Percentiles rank a stretch among this genome's conserved stretches.
Evolutionary conservation across 2,113 vertebrate genomes (phyloP).

Genomic region (Pavo muticus): DNA sequence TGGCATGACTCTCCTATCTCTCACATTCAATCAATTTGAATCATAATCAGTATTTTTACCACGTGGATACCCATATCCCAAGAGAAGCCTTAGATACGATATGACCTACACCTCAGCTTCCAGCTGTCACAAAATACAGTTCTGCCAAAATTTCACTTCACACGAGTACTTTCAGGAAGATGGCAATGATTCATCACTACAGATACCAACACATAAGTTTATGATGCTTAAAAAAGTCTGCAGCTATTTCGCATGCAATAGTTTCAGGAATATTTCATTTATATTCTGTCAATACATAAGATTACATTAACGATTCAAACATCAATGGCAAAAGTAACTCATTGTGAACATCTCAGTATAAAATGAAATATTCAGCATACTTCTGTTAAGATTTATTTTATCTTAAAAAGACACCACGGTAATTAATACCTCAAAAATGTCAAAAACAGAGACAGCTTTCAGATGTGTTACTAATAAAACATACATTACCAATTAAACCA

Average conservation of each 20-base stretch:
- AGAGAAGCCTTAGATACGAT: background rate
- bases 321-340: background rate
- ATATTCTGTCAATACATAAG: background rate
- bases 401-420: background rate
- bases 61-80: background rate
- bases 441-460: constrained; percentile 12
- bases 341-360: background rate
- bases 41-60: background rate
- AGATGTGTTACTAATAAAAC: background rate
- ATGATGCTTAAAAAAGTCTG: background rate
- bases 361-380: background rate
- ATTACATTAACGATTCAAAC: background rate
- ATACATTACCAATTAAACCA: background rate
- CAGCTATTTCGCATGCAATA: background rate
- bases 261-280: background rate
- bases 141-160: background rate
- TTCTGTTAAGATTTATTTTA: background rate
- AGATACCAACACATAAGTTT: background rate
- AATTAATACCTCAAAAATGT: background rate
- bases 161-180: background rate
- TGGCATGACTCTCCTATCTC: background rate
- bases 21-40: background rate
- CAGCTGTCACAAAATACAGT: background rate
- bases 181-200: background rate
- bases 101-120: background rate